phyloP scores from a whole-genome alignment of 2,888 invertebrate species.

The Horisme vitalbata region DNA sequence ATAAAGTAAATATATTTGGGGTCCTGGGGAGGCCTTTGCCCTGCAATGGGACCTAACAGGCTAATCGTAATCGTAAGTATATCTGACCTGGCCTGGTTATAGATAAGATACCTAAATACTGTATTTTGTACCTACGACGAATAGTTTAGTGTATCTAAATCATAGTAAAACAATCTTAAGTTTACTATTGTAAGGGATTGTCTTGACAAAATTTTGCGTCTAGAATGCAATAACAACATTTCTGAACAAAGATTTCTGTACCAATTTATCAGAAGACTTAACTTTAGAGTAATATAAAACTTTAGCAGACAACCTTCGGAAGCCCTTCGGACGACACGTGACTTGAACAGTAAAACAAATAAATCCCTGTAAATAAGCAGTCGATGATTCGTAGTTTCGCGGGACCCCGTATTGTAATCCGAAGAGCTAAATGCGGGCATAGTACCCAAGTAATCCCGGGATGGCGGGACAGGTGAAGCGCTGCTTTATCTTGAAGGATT shows the following conservation, averaged over 20 bases:
- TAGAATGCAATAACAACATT: conserved; percentile 4
- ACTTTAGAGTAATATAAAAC: conserved; percentile 15
- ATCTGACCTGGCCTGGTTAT: no score
- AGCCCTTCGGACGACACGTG: conserved; percentile 35
- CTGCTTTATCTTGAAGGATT: conserved; percentile 40
- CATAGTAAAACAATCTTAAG: no score
- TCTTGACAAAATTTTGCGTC: background rate
- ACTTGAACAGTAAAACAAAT: conserved; percentile 52
- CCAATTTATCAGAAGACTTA: conserved; percentile 8
- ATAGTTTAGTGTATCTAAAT: no score
- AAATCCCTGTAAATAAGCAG: conserved; percentile 48
- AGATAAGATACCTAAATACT: no score
- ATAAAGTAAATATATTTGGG: no score
- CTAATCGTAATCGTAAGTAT: no score
- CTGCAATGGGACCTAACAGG: no score
- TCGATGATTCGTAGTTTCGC: conserved; percentile 38
- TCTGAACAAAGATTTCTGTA: conserved; percentile 9
- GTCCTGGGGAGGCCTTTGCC: no score
- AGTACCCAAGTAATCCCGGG: conserved; percentile 48
- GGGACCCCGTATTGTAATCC: conserved; percentile 49
- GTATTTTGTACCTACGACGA: no score
- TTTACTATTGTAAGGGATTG: no score
- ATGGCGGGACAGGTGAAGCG: conserved; percentile 46
- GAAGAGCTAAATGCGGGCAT: conserved; percentile 49
- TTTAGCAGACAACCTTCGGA: conserved; percentile 32